Conservation (phyloP, 2,797 vertebrate genomes). For the Morelia viridis region DNA sequence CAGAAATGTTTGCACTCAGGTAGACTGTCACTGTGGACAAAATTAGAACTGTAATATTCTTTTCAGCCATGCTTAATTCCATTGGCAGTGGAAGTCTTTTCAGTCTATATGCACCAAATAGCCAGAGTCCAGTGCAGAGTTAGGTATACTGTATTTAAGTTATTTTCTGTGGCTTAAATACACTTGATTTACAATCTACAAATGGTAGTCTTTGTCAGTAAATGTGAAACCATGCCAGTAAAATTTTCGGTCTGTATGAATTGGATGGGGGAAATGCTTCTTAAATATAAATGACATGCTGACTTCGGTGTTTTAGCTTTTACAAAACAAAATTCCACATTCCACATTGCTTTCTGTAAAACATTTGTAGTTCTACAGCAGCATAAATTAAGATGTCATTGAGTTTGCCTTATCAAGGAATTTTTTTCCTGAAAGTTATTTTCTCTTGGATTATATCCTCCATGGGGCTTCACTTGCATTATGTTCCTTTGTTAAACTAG, state of each 20-base stretch:
- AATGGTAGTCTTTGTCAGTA: conserved; percentile 15
- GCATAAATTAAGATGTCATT: background rate
- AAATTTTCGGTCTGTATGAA: background rate
- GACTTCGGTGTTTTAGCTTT: background rate
- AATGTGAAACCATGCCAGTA: background rate
- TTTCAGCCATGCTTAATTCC: conserved; percentile 14
- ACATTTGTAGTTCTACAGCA: background rate
- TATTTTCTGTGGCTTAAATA: background rate
- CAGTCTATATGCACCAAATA: background rate
- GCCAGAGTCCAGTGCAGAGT: too few relatives aligned
- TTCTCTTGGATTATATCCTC: background rate
- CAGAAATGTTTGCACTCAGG: conserved; percentile 54
- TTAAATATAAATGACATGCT: background rate
- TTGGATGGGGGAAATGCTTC: background rate
- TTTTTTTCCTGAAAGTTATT: background rate
- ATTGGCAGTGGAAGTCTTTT: conserved; percentile 26
- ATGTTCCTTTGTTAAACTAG: background rate
- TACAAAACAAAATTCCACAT: background rate
- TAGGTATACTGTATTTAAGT: background rate
- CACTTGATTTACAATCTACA: background rate
- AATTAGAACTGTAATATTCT: conserved; percentile 25
- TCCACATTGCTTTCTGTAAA: conserved; percentile 22
- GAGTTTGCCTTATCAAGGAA: background rate
- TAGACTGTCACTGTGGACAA: conserved; percentile 30
- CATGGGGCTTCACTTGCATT: background rate